Conservation (phyloP, 2,113 vertebrate genomes). For the Podarcis raffonei region DNA sequence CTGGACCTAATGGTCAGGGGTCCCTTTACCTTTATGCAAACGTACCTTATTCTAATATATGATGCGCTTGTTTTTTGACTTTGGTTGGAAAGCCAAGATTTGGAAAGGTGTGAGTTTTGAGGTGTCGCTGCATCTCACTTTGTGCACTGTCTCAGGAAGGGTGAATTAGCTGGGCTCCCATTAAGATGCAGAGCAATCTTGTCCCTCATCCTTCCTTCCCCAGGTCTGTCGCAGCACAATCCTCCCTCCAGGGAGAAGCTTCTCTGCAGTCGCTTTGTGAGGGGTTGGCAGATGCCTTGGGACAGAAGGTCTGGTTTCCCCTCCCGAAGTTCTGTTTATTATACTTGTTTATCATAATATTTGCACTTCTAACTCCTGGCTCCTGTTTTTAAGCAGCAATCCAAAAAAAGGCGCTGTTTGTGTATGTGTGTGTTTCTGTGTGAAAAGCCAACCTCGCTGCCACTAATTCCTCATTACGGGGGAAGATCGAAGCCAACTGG, state of each 20-base stretch:
- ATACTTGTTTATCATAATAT: slow-evolving; percentile 21
- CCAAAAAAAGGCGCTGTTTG: neutral
- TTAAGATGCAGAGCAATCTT: too few relatives aligned
- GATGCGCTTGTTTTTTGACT: too few relatives aligned
- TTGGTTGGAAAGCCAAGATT: too few relatives aligned
- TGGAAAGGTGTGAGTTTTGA: too few relatives aligned
- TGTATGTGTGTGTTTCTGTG: neutral
- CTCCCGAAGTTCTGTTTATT: slow-evolving; percentile 1
- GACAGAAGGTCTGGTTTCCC: neutral
- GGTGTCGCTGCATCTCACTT: too few relatives aligned
- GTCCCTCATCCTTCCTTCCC: too few relatives aligned
- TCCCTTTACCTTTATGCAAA: too few relatives aligned
- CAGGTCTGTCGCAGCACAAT: neutral
- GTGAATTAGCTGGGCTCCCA: too few relatives aligned
- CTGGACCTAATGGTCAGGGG: too few relatives aligned
- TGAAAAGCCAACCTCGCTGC: neutral
- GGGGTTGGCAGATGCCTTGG: neutral
- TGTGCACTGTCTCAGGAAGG: too few relatives aligned
- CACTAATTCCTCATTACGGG: neutral
- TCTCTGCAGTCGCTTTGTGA: neutral
- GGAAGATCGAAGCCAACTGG: neutral
- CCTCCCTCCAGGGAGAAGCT: neutral
- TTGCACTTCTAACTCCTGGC: neutral
- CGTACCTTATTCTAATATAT: too few relatives aligned
- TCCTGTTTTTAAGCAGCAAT: neutral